Conservation (phyloP, 1,140 invertebrate species). For the Sipha flava region DNA sequence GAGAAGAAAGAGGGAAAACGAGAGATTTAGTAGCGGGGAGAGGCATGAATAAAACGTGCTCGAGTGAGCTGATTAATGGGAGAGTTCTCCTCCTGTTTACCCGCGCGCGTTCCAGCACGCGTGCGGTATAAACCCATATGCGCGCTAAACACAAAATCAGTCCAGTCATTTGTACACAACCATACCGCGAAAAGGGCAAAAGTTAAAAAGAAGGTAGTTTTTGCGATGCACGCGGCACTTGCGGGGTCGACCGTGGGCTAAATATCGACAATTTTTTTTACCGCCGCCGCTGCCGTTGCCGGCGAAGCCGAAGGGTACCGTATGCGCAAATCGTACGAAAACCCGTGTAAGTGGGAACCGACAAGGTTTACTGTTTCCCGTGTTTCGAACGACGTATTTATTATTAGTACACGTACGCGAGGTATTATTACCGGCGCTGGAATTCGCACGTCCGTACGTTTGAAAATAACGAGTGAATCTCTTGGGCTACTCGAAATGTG, state of each 20-base stretch:
- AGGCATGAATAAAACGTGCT: not conserved
- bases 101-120: not conserved
- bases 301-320: too few relatives aligned
- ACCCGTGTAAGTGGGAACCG: too few relatives aligned
- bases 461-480: too few relatives aligned
- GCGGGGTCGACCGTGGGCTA: not conserved
- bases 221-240: not conserved
- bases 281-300: too few relatives aligned
- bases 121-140: not conserved
- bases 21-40: not conserved
- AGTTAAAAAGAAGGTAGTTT: not conserved
- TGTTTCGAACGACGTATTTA: too few relatives aligned
- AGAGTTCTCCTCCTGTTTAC: not conserved
- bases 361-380: too few relatives aligned
- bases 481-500: too few relatives aligned
- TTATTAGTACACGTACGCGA: too few relatives aligned
- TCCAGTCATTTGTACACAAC: not conserved
- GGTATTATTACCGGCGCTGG: too few relatives aligned
- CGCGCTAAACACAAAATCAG: not conserved
- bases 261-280: not conserved
- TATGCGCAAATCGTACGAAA: too few relatives aligned
- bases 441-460: too few relatives aligned
- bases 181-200: not conserved
- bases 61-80: not conserved
- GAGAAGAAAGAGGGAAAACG: not conserved